Conservation (phyloP, 2,888 invertebrate species). For the Lithophane ornitopus region DNA sequence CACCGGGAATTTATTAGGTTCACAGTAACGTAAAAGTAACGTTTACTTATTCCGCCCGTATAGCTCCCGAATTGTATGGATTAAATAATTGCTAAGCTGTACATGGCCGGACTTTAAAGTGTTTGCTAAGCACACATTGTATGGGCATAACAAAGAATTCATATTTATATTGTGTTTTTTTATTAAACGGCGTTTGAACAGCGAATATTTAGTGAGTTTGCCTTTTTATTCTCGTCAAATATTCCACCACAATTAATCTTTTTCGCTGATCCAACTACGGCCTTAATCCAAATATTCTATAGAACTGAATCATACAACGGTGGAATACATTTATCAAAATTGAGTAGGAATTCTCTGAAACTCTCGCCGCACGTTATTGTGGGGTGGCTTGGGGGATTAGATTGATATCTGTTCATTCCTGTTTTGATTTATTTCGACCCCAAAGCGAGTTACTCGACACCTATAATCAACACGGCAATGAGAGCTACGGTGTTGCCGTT, state of each 20-base stretch:
- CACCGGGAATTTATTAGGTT: conserved; percentile 41
- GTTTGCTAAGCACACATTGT: conserved; percentile 20
- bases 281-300: conserved; percentile 26
- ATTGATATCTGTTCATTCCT: conserved; percentile 62
- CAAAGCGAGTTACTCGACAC: conserved; percentile 39
- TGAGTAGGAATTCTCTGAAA: conserved; percentile 37
- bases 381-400: conserved; percentile 47
- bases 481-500: conserved; percentile 9
- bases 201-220: not conserved
- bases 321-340: conserved; percentile 53
- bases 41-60: conserved; percentile 47
- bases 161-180: conserved; percentile 4
- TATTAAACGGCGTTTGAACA: not conserved
- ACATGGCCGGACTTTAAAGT: conserved; percentile 22
- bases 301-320: conserved; percentile 19
- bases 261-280: conserved; percentile 9
- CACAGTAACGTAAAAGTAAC: conserved; percentile 19
- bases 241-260: conserved; percentile 28
- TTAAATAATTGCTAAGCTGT: conserved; percentile 46
- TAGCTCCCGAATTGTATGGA: conserved; percentile 42
- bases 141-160: conserved; percentile 13
- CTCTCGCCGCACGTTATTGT: conserved; percentile 48
- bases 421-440: conserved; percentile 64
- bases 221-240: not conserved
- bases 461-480: conserved; percentile 45